Evolutionary conservation across 2,888 invertebrate genomes (phyloP).

Genomic region (Druceiella hillmani): DNA sequence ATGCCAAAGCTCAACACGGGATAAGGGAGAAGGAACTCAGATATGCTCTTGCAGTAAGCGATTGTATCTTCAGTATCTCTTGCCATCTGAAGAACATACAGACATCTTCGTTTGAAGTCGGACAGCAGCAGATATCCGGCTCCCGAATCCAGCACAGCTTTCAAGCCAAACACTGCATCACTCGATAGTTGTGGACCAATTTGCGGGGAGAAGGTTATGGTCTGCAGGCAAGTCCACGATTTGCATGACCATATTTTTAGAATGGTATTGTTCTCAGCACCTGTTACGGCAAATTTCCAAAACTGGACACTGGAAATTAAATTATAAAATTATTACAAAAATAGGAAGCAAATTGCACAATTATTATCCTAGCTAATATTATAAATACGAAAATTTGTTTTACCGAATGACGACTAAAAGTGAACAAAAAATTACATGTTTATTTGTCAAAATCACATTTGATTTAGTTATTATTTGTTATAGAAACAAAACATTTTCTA

Average conservation of each 20-base stretch:
- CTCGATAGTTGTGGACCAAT: constrained; percentile 29
- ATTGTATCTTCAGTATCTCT: constrained; percentile 44
- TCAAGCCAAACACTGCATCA: constrained; percentile 49
- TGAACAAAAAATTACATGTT: too few species aligned
- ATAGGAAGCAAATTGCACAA: too few species aligned
- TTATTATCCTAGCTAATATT: too few species aligned
- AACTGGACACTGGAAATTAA: constrained; percentile 52
- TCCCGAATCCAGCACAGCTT: constrained; percentile 77
- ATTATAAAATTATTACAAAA: too few species aligned
- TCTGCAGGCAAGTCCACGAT: constrained; percentile 91
- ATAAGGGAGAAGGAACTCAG: constrained; percentile 83
- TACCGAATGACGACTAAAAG: too few species aligned
- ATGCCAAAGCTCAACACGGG: constrained; percentile 88
- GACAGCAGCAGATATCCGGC: constrained; percentile 84
- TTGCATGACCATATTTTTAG: constrained; percentile 94
- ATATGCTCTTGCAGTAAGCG: constrained; percentile 67
- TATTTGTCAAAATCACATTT: too few species aligned
- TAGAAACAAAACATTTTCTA: too few species aligned
- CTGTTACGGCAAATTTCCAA: constrained; percentile 95
- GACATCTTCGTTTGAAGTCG: constrained; percentile 76
- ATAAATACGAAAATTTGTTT: too few species aligned
- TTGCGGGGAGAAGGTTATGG: constrained; percentile 61
- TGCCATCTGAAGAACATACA: constrained; percentile 75
- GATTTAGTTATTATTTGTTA: too few species aligned
- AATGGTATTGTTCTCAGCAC: constrained; percentile 83